Percentiles rank a stretch among this genome's conserved stretches.
phyloP scores from a whole-genome alignment of 2,888 invertebrate genomes.

The Chromoteleia sp. region DNA sequence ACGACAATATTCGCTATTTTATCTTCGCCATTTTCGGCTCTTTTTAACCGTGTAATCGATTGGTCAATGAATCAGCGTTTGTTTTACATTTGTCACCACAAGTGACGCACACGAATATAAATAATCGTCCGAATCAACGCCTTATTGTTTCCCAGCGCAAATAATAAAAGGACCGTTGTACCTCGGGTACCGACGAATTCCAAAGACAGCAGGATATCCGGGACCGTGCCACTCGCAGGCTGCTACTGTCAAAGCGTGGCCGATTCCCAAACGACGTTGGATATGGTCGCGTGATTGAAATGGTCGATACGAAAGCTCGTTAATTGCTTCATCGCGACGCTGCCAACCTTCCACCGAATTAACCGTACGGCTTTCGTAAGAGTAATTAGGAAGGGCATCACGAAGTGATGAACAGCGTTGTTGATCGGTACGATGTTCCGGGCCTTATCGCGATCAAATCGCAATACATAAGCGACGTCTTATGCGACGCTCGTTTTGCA shows the following conservation, averaged over 20 bases:
- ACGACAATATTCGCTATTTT: not conserved
- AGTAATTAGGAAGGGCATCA: slow-evolving; percentile 69
- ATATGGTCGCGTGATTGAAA: slow-evolving; percentile 34
- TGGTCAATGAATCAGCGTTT: slow-evolving; percentile 57
- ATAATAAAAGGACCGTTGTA: slow-evolving; percentile 47
- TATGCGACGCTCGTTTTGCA: slow-evolving; percentile 58
- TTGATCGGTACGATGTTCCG: slow-evolving; percentile 35
- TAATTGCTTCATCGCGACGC: slow-evolving; percentile 59
- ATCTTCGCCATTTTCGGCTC: slow-evolving; percentile 9
- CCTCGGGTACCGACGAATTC: slow-evolving; percentile 39
- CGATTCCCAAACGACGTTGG: slow-evolving; percentile 11
- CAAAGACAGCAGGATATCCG: slow-evolving; percentile 68
- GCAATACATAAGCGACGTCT: slow-evolving; percentile 69
- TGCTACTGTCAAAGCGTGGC: slow-evolving; percentile 17
- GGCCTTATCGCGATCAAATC: slow-evolving; percentile 70
- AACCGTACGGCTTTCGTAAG: slow-evolving; percentile 58
- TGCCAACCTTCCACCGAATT: slow-evolving; percentile 38
- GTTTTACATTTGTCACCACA: slow-evolving; percentile 63
- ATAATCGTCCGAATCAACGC: slow-evolving; percentile 48
- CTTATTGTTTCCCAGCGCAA: slow-evolving; percentile 50
- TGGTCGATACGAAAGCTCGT: slow-evolving; percentile 46
- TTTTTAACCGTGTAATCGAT: slow-evolving; percentile 30
- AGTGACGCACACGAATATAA: slow-evolving; percentile 66
- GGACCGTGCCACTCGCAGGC: slow-evolving; percentile 50
- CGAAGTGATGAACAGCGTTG: slow-evolving; percentile 57